Percentiles rank a stretch among this genome's conserved stretches.
These are phyloP conservation scores for Galbula dea DNA, from an alignment of 2,113 vertebrate genomes.

Conservation along the genomic window DNA sequence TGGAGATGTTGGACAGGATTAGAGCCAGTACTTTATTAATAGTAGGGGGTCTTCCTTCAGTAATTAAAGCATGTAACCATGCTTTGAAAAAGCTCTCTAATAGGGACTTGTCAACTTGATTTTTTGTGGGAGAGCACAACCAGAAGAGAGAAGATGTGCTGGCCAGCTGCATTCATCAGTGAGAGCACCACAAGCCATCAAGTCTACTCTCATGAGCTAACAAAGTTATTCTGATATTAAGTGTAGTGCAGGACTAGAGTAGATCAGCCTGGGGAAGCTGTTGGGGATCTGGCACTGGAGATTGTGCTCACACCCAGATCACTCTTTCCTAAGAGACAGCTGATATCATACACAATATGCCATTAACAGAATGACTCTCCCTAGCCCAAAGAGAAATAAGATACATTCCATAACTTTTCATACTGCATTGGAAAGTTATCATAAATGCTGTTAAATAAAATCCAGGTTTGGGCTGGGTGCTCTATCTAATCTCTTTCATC, in stretches of 20 bases:
- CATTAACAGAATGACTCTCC: conserved; percentile 10
- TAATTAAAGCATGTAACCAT: not conserved
- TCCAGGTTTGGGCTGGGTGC: not conserved
- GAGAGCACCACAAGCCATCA: not conserved
- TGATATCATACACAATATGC: not conserved
- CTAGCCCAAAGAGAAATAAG: not conserved
- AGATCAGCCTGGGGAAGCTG: not conserved
- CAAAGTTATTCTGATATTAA: not conserved
- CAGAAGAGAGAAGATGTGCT: not conserved
- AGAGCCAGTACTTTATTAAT: too few species aligned
- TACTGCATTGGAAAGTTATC: not conserved
- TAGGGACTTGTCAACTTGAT: not conserved
- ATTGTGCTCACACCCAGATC: not conserved
- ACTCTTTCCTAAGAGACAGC: not conserved
- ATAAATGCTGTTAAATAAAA: not conserved
- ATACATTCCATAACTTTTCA: not conserved
- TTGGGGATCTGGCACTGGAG: not conserved
- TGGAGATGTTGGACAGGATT: too few species aligned
- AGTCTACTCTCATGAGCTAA: not conserved
- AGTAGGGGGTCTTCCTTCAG: not conserved
- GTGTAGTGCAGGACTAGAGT: not conserved
- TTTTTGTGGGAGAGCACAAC: not conserved
- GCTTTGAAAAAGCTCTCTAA: not conserved
- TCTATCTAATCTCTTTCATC: not conserved
- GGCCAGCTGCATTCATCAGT: not conserved